Evolutionary conservation across 1,140 invertebrate genomes (phyloP).

Genomic region (Oppia nitens): DNA sequence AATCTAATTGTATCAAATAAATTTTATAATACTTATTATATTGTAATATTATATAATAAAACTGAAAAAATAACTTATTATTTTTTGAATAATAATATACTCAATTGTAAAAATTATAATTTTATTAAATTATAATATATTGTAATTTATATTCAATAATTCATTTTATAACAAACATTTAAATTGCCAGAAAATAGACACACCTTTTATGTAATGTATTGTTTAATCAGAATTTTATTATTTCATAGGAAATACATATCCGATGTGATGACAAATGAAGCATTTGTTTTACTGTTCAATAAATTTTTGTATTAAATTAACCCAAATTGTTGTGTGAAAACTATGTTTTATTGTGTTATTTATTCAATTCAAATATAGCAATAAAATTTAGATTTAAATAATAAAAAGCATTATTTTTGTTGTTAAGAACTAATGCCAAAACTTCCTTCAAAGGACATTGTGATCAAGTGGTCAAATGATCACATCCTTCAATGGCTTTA

Average conservation of each 20-base stretch:
- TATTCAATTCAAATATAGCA: no score
- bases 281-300: not conserved
- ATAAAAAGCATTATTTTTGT: not conserved
- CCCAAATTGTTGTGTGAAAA: no score
- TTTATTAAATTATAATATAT: not conserved
- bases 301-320: not conserved
- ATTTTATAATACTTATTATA: not conserved
- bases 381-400: no score
- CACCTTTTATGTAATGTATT: not conserved
- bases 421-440: not conserved
- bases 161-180: not conserved
- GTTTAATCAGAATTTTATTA: not conserved
- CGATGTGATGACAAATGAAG: not conserved
- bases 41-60: not conserved
- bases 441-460: not conserved
- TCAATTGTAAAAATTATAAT: not conserved
- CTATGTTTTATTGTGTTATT: no score
- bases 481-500: not conserved
- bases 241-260: not conserved
- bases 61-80: not conserved
- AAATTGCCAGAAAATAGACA: not conserved
- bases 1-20: no score
- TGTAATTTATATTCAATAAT: no score
- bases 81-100: not conserved
- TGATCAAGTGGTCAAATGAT: not conserved